A percentile compares a stretch with the other conserved stretches of the same genome.
These are phyloP conservation scores for Gnatocerus cornutus DNA, from an alignment of 2,888 invertebrate species.

Conservation along the genomic window DNA sequence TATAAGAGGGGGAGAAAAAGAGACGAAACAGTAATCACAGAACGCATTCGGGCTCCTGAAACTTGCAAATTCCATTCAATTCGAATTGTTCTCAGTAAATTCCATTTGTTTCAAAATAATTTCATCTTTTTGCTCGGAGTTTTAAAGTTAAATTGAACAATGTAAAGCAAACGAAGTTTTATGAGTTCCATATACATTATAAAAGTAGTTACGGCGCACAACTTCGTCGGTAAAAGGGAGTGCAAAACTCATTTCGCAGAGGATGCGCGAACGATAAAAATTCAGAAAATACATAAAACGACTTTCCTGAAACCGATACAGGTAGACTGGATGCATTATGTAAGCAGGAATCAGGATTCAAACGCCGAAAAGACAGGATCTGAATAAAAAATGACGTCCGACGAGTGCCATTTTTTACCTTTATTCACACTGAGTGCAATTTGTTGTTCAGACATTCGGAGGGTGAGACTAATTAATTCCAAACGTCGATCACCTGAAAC, in stretches of 20 bases:
- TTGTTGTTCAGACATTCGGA: constrained; percentile 12
- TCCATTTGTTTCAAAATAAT: constrained; percentile 69
- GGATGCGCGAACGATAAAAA: constrained; percentile 60
- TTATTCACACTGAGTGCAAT: constrained; percentile 25
- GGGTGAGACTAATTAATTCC: constrained; percentile 8
- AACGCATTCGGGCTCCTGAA: constrained; percentile 38
- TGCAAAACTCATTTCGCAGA: constrained; percentile 60
- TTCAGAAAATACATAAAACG: constrained; percentile 54
- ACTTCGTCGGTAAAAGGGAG: constrained; percentile 62
- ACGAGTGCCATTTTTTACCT: constrained; percentile 11
- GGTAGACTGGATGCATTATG: constrained; percentile 39
- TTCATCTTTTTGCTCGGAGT: constrained; percentile 65
- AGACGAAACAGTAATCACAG: constrained; percentile 41
- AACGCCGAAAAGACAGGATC: constrained; percentile 44
- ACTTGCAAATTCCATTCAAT: constrained; percentile 54
- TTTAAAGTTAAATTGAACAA: constrained; percentile 69
- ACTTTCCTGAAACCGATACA: constrained; percentile 51
- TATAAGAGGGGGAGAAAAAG: constrained; percentile 20
- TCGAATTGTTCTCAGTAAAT: constrained; percentile 64
- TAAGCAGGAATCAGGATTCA: constrained; percentile 48
- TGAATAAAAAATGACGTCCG: constrained; percentile 20
- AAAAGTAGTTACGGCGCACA: constrained; percentile 66
- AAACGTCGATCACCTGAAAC: constrained; percentile 3
- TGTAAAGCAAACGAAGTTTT: constrained; percentile 69
- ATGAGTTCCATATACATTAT: constrained; percentile 68